These are phyloP conservation scores for Formicarius rufipectus DNA, from an alignment of 2,113 vertebrate genomes.

Conservation along the genomic window DNA sequence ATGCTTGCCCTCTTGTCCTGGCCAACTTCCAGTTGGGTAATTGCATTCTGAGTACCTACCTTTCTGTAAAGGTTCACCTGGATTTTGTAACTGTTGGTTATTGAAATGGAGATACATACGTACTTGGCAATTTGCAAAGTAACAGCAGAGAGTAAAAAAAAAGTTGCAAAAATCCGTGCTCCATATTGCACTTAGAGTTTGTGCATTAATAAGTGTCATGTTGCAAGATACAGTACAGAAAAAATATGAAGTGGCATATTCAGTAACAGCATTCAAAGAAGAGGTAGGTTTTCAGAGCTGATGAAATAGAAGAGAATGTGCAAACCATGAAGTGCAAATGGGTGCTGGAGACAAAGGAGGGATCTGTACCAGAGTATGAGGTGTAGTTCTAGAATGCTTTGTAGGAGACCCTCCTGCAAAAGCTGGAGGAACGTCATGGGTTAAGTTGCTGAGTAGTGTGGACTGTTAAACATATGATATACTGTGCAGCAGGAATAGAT, in stretches of 20 bases:
- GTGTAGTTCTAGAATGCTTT: not conserved
- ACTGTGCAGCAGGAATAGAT: not conserved
- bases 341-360: not conserved
- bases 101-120: not conserved
- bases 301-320: not conserved
- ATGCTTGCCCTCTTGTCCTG: not conserved
- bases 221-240: not conserved
- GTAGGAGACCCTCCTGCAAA: not conserved
- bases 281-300: not conserved
- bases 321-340: not conserved
- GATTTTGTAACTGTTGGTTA: conserved; percentile 13
- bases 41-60: not conserved
- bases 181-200: not conserved
- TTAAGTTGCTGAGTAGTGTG: not conserved
- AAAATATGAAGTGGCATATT: not conserved
- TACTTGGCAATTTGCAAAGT: not conserved
- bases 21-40: not conserved
- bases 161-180: not conserved
- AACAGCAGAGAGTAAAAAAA: conserved; percentile 4
- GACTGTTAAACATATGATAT: not conserved
- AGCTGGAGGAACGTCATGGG: not conserved
- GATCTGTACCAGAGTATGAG: not conserved
- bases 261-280: not conserved
- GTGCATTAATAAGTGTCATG: not conserved
- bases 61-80: conserved; percentile 9